Evolutionary conservation across 2,888 invertebrate genomes (phyloP).

Genomic region (Lepas anatifera): DNA sequence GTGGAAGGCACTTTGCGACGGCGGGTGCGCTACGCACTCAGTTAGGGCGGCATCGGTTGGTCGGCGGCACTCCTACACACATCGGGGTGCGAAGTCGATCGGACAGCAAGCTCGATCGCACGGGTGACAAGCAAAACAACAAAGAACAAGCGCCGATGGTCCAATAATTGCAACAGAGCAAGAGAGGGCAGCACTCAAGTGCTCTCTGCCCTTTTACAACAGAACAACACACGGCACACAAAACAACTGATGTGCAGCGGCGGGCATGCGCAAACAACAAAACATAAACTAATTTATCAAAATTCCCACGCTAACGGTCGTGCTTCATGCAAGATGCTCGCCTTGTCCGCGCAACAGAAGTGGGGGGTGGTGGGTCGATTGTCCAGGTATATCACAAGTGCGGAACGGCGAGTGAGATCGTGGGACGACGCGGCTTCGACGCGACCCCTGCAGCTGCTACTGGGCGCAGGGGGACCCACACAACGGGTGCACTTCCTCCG

Average conservation of each 20-base stretch:
- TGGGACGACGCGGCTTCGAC: too few relatives aligned
- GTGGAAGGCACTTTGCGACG: not conserved
- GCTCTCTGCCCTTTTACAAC: not conserved
- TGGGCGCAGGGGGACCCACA: too few relatives aligned
- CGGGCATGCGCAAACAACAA: not conserved
- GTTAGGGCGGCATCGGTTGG: conserved; percentile 1
- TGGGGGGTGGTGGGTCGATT: conserved; percentile 2
- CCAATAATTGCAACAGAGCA: not conserved
- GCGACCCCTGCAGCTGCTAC: not conserved
- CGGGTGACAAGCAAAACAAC: not conserved
- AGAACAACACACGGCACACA: not conserved
- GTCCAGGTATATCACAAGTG: conserved; percentile 5
- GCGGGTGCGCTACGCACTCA: not conserved
- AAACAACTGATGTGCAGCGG: too few relatives aligned
- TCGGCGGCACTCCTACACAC: not conserved
- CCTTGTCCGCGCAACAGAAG: too few relatives aligned
- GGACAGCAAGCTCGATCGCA: conserved; percentile 6
- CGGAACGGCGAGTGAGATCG: too few relatives aligned
- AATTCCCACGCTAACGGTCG: too few relatives aligned
- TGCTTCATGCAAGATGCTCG: too few relatives aligned
- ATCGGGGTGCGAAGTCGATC: not conserved
- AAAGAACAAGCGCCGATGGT: too few relatives aligned
- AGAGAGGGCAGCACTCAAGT: not conserved
- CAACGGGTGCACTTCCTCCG: too few relatives aligned
- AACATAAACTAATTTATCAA: not conserved